Conservation (phyloP, 2,888 invertebrate genomes). For the Nemapogon koenigi region DNA sequence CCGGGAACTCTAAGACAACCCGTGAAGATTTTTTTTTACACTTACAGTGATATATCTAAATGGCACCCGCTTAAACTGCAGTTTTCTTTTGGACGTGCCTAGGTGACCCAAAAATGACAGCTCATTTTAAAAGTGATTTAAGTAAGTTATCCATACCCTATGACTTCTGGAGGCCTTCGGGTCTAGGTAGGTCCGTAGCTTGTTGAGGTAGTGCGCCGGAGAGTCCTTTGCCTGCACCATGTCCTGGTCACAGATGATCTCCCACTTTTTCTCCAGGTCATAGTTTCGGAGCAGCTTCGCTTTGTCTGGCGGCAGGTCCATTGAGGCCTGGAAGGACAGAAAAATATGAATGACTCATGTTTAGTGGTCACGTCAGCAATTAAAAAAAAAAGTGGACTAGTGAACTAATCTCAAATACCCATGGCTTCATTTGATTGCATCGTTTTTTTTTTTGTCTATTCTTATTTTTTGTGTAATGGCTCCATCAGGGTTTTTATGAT, state of each 20-base stretch:
- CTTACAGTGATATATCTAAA: too few relatives aligned
- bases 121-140: too few relatives aligned
- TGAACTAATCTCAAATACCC: neutral
- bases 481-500: too few relatives aligned
- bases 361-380: neutral
- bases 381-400: neutral
- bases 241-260: constrained; percentile 99
- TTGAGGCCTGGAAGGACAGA: constrained; percentile 83
- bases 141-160: constrained; percentile 77
- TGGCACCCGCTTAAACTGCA: too few relatives aligned
- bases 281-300: constrained; percentile 94
- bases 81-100: too few relatives aligned
- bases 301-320: constrained; percentile 99
- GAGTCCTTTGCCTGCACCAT: constrained; percentile 98
- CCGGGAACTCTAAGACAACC: too few relatives aligned
- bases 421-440: neutral
- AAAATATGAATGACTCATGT: neutral
- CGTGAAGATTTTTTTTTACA: too few relatives aligned
- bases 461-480: too few relatives aligned
- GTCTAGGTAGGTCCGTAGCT: constrained; percentile 93
- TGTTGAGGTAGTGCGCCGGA: constrained; percentile 95
- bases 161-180: constrained; percentile 95
- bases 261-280: constrained; percentile 99
- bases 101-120: too few relatives aligned
- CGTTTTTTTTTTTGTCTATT: neutral